Base-by-base conservation (phyloP, 2,888 invertebrate species). In the Drosophila macrospina region DNA sequence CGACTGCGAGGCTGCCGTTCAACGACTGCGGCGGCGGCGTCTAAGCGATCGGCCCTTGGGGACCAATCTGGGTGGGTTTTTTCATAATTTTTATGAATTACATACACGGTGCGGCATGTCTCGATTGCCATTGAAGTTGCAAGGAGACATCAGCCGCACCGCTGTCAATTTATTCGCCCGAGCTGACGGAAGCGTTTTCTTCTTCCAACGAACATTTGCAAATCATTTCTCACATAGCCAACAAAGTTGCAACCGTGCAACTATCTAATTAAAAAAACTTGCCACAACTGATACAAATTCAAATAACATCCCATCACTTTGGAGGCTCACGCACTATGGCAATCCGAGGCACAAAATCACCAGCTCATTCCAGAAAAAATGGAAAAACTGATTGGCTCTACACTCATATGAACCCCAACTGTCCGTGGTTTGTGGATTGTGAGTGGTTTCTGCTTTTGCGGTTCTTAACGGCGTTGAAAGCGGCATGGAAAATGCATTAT, bases 51-150 rank as follows among this genome's bases (percentile, higher is more conserved):
- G 69, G 74, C 83, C 83, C 88, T 86, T 88, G 86, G 86, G 77
- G 83, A 88, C 86, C 83, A 84, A 88, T 84, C 88, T 88, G 88
- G 84, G 84, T 85, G 87, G 88, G 72, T 74, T 76, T 83, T 79
- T 79, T 88, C 85, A 85, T 88, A 85, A 88, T 83, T 80, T 85
- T 84, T 78, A 86, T 83, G 83, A 83, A 83, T 83, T 83, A 79
- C 79, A 73, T 83, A 79, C 79, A 73, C 42, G 63, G 54, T 36
- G 73, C 64, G 62, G 68, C 80, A 77, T 78, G 70, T 65, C 48
- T 34, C 36, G 42, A 47, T 47, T 52, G 62, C 68, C 52, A 73
- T 76, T 76, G 78, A 71, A 51, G 61, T 78, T 41, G 26, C 59
- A 41, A 24, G 10, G 48, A 26, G 41, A 32, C 42, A 59, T 28